phyloP scores from a whole-genome alignment of 2,888 invertebrate genomes.

The Idaea dimidiata region DNA sequence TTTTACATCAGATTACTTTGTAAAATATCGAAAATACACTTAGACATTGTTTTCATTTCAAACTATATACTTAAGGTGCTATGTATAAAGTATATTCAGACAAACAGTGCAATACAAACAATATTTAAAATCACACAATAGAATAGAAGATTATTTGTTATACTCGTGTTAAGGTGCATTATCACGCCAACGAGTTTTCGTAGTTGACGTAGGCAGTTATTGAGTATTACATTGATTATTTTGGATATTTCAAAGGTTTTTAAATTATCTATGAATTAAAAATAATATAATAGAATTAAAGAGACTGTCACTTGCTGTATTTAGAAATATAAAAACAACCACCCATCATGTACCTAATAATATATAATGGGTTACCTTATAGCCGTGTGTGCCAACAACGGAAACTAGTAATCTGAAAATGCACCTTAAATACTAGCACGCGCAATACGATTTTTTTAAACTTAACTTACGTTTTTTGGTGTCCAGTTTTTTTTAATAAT shows the following conservation, averaged over 20 bases:
- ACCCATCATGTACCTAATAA: no score
- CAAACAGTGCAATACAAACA: constrained; percentile 34
- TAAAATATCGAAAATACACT: constrained; percentile 73
- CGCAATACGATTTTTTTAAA: background rate
- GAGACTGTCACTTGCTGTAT: no score
- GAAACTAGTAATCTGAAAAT: no score
- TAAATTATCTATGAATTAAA: no score
- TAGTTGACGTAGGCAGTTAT: no score
- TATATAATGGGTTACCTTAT: no score
- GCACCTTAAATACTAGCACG: background rate
- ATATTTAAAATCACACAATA: background rate
- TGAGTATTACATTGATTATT: no score
- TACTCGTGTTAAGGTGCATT: background rate
- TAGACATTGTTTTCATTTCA: constrained; percentile 2
- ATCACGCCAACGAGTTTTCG: no score
- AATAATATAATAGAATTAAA: no score
- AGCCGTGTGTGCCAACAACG: no score
- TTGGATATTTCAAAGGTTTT: no score
- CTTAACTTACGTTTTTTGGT: background rate
- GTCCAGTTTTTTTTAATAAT: background rate
- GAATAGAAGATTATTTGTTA: constrained; percentile 5
- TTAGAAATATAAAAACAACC: no score
- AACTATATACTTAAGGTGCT: constrained; percentile 4
- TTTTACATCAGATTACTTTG: constrained; percentile 59
- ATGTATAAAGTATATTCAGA: constrained; percentile 23